Evolutionary conservation across 1,140 invertebrate genomes (phyloP).

Genomic region (Pogonomyrmex californicus): DNA sequence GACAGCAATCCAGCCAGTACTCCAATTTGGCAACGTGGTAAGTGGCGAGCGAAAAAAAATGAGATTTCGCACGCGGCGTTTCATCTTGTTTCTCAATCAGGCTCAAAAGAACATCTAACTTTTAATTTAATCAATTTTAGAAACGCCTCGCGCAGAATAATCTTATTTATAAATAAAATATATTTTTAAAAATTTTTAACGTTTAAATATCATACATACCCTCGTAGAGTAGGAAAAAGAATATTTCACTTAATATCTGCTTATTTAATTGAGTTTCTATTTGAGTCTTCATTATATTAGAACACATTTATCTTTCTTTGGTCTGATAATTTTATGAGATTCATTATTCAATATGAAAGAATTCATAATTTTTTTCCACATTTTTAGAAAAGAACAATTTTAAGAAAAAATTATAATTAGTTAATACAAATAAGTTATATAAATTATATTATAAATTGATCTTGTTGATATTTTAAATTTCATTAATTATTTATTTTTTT

Average conservation of each 20-base stretch:
- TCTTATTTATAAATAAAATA: not conserved
- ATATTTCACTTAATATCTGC: not conserved
- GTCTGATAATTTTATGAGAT: not conserved
- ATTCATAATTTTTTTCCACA: not conserved
- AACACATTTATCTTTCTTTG: not conserved
- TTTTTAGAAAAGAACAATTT: slow-evolving; percentile 5
- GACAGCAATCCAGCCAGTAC: slow-evolving; percentile 95
- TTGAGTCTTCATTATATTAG: not conserved
- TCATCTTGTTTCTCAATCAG: not conserved
- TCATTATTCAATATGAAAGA: not conserved
- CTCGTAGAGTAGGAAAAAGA: not conserved
- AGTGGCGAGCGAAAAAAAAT: slow-evolving; percentile 70
- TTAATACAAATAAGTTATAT: not conserved
- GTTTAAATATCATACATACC: not conserved
- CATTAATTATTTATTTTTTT: not conserved
- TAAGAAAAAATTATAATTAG: not conserved
- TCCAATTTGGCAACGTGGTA: slow-evolving; percentile 92
- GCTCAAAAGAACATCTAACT: not conserved
- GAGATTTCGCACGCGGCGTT: not conserved
- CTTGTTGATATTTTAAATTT: slow-evolving; percentile 21
- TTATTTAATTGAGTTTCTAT: not conserved
- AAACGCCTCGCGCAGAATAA: not conserved
- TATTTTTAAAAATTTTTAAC: not conserved
- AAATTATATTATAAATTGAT: not conserved
- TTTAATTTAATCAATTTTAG: not conserved